Evolutionary conservation across 1,140 invertebrate genomes (phyloP), one percentile per base, ranked within the genome.

Genomic region (Lordiphosa collinella): DNA sequence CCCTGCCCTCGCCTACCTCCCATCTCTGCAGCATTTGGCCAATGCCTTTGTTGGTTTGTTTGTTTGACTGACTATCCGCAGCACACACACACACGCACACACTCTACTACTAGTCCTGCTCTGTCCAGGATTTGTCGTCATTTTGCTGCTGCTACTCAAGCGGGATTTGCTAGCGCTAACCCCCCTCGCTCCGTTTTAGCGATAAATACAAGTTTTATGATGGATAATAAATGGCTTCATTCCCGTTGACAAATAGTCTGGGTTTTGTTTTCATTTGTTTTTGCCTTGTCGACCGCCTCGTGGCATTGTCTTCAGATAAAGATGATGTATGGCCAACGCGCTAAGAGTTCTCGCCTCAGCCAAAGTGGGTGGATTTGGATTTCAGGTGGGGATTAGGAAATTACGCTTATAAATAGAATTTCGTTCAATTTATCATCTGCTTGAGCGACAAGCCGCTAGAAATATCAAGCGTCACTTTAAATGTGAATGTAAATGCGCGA

Each of bases 151-250:
- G 12, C 59, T 59, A 25, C 29, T 46, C 41, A 22, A 50, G 40
- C 31, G 67, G 67, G 70, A 74, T 74, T 74, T 66, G 41, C 44
- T 14, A 64, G 40, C 36, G 59, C 34, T 53, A 18, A 11, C 13
- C 13, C 14, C 8, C 49, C 49, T 36, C 46, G 9, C 22, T 38
- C 6, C 31, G 64, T 71, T 66, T 86, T 78, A 78, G 73, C 73
- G 73, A 79, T 87, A 87, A 87, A 87, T 87, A 87, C 79, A 87
- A 87, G 84, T 87, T 86, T 87, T 87, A 87, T 87, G 84, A 87
- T 87, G 84, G 84, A 87, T 87, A 87, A 87, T 87, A 87, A 87
- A 87, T 87, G 84, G 84, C 84, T 87, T 87, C 84, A 87, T 87
- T 87, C 84, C 71, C 74, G 84, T 87, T 87, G 84, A 87, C 84